Evolutionary conservation across 2,113 vertebrate genomes (phyloP).

Genomic region (Perccottus glenii): DNA sequence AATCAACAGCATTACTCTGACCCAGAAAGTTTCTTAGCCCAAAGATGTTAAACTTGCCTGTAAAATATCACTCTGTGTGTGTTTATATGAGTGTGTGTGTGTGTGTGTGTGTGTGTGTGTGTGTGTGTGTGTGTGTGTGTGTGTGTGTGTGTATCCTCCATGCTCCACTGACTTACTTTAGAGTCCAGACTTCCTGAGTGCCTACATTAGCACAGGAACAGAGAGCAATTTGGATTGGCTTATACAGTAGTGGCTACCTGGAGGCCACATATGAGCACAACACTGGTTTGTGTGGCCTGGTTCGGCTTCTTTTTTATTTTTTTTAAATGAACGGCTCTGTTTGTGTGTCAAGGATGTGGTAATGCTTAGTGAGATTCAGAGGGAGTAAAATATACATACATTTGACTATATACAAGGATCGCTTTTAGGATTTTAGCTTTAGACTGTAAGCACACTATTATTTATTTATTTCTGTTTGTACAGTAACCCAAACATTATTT

Average conservation of each 20-base stretch:
- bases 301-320: constrained; percentile 6
- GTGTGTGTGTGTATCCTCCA: constrained; percentile 34
- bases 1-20: constrained; percentile 49
- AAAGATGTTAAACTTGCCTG: constrained; percentile 40
- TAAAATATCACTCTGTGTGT: constrained; percentile 17
- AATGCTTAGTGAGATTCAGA: constrained; percentile 6
- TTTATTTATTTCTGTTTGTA: neutral
- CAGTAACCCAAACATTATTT: too few species aligned
- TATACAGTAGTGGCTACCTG: constrained; percentile 45
- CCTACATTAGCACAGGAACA: constrained; percentile 42
- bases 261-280: constrained; percentile 49
- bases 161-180: constrained; percentile 74
- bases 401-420: neutral
- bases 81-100: neutral
- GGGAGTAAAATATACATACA: neutral
- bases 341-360: constrained; percentile 23
- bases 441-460: neutral
- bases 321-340: constrained; percentile 25
- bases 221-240: constrained; percentile 34
- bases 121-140: constrained; percentile 27
- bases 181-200: constrained; percentile 44
- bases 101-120: constrained; percentile 2
- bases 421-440: neutral
- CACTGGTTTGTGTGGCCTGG: constrained; percentile 15
- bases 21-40: constrained; percentile 54